These are phyloP conservation scores for Ataeniobius toweri DNA, from an alignment of 2,797 vertebrate genomes.

Conservation along the genomic window DNA sequence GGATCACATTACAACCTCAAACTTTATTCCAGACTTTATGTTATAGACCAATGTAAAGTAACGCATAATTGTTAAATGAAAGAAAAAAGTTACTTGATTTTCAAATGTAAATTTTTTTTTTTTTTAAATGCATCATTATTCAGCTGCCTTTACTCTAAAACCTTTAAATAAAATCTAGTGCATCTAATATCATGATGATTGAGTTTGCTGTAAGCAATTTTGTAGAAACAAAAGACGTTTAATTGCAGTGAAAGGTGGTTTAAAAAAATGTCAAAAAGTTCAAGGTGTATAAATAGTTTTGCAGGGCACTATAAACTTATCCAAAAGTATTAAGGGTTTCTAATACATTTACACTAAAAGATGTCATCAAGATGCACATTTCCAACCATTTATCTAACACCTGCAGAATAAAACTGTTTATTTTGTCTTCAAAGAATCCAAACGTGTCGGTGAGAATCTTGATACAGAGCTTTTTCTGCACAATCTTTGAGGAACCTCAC, in stretches of 20 bases:
- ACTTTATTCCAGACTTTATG: neutral
- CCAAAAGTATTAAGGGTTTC: neutral
- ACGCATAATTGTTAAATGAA: neutral
- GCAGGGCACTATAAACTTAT: neutral
- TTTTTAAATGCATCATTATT: too few relatives aligned
- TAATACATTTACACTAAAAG: neutral
- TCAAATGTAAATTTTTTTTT: neutral
- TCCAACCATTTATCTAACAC: slow-evolving; percentile 4
- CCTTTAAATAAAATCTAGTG: neutral
- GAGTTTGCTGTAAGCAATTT: neutral
- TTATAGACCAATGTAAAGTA: neutral
- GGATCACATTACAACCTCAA: neutral
- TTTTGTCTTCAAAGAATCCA: neutral
- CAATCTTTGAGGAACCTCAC: slow-evolving; percentile 32
- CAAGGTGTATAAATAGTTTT: neutral
- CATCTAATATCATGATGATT: neutral
- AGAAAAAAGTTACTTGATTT: neutral
- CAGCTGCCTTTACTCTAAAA: neutral
- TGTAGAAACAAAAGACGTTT: neutral
- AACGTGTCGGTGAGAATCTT: neutral
- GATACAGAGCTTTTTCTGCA: neutral
- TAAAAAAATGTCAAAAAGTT: neutral
- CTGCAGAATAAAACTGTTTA: neutral
- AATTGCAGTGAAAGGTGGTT: too few relatives aligned
- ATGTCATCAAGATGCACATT: neutral